phyloP scores from a whole-genome alignment of 2,797 vertebrate genomes.

The Peromyscus nudipes region DNA sequence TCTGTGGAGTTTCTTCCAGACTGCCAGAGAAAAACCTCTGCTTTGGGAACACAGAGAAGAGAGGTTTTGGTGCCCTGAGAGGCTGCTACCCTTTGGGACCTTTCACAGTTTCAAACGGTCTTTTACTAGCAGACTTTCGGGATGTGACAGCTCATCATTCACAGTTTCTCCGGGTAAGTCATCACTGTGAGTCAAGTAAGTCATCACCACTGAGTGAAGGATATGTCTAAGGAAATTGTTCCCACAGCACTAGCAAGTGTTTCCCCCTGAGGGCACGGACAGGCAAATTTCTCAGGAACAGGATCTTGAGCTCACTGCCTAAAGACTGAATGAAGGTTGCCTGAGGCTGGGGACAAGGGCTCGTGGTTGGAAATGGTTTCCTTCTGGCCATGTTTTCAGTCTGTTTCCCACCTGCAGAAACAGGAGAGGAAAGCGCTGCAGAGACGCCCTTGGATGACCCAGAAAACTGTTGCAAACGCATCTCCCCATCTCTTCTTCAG shows the following conservation, averaged over 20 bases:
- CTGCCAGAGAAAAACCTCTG: neutral
- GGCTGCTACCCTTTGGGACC: neutral
- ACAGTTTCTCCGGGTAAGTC: neutral
- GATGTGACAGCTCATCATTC: neutral
- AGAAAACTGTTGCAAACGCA: neutral
- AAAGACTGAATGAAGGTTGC: conserved; percentile 36
- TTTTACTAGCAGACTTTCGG: neutral
- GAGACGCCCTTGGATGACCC: neutral
- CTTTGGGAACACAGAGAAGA: neutral
- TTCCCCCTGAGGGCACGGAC: neutral
- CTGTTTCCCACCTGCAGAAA: neutral
- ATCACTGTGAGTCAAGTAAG: neutral
- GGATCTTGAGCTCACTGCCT: neutral
- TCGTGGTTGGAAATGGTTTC: neutral
- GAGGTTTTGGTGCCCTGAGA: neutral
- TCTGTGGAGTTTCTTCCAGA: neutral
- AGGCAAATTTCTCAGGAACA: neutral
- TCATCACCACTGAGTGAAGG: neutral
- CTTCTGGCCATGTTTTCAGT: conserved; percentile 11
- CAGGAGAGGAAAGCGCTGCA: neutral
- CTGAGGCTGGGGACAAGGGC: neutral
- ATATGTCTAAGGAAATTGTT: neutral
- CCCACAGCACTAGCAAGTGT: neutral
- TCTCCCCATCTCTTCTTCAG: neutral
- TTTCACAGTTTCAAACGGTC: neutral